Evolutionary conservation across 2,113 vertebrate species (phyloP), one percentile per base, ranked within the genome.

Genomic region (Ardeotis arabs): DNA sequence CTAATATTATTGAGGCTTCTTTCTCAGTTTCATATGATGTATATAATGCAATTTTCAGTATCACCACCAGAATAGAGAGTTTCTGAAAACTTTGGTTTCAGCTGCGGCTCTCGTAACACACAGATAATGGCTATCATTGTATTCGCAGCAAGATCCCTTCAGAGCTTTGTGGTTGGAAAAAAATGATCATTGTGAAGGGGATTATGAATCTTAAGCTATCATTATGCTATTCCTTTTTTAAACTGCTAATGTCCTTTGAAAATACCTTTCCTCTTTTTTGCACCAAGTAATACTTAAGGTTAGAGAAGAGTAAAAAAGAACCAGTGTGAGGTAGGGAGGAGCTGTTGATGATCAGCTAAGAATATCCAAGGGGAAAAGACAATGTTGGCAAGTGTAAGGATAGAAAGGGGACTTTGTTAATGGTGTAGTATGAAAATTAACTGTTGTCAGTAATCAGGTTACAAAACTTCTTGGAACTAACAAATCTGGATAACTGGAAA

Each of bases 1-100:
- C 33, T 87, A 39, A 77, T 94, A 73, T 90, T 93, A 50, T n/a
- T 58, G 84, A 94, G 27, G 56, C 52, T 56, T 95, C 45, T 95
- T 92, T 97, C 91, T 97, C 95, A 76, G 93, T 97, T 97, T 97
- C 95, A 56, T 66, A 6, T 63, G 81, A 58, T 62, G 76, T 80
- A n/a, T 89, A n/a, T 83, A 64, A 87, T 70, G 25, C n/a, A 20
- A 69, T 92, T 97, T 97, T 96, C 94, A 2, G 74, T 95, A 94
- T 80, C 52, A 39, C 19, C 55, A 87, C 91, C 45, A 88, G 90
- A 96, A 96, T 88, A 94, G 90, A 69, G 53, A 63, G 49, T 58
- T 49, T 91, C 39, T 0, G 2, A 91, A 91, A 92, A 87, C 62
- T 66, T n/a, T 67, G 60, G 49, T 89, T 95, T 93, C 94, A 91